Base-by-base conservation (phyloP, 2,113 vertebrate species). In the Oncorhynchus kisutch region DNA sequence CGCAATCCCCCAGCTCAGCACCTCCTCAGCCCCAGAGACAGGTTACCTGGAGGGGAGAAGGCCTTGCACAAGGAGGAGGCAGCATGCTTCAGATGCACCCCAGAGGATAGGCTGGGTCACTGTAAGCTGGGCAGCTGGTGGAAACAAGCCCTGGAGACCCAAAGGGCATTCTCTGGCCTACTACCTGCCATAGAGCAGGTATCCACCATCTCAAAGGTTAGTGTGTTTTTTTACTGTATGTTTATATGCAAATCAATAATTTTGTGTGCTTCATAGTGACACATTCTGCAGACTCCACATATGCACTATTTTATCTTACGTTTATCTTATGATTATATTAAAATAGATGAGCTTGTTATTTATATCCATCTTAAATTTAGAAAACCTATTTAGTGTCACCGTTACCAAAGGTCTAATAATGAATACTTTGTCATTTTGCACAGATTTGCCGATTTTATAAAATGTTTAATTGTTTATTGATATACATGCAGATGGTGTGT, bases 41-140 rank as follows among this genome's bases (percentile, higher is more conserved):
- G 39, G 39, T 45, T 45, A 45, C 22, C 2, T 4, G 71, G 64
- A 48, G 79, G 73, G 14, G 64, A 60, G 2, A 60, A 70, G 78
- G 51, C 67, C 45, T 70, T 34, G 27, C 72, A 31, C 66, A 70
- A n/a, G 68, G 81, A 16, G 3, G 76, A 78, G 70, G 74, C 77
- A 1, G 60, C 27, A 5, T 78, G 59, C 62, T 71, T 80, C 59
- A 49, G 64, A 13, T 78, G 72, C 34, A 29, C 68, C 18, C 67
- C 80, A 66, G 75, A 82, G 60, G 73, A 82, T 54, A 9, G 74
- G 60, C 68, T 82, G 1, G 48, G 81, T n/a, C 71, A 75, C 27
- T 70, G 62, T 59, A 84, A 75, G 71, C 66, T 76, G 68, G 79
- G 25, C 73, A 80, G 73, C 67, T 86, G 84, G 82, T 84, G 78